These are phyloP conservation scores for Calonectris borealis DNA, from an alignment of 2,113 vertebrate species.

Conservation along the genomic window DNA sequence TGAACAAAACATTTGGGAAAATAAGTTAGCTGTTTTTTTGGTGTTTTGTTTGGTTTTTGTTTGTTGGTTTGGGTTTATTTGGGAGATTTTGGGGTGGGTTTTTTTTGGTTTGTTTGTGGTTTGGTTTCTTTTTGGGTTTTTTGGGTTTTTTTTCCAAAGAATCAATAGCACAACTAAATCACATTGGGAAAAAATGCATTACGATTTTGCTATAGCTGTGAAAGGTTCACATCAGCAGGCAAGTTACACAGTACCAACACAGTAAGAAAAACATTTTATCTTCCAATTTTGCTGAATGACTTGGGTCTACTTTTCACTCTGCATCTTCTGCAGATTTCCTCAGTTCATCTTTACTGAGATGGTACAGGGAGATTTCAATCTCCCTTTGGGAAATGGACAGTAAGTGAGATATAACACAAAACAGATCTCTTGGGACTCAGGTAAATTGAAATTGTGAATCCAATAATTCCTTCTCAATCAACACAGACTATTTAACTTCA, in stretches of 20 bases:
- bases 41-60: not conserved
- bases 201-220: not conserved
- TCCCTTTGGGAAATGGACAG: not conserved
- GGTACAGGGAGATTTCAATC: not conserved
- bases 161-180: not conserved
- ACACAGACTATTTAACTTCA: not conserved
- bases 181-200: not conserved
- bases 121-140: not conserved
- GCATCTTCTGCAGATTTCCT: not conserved
- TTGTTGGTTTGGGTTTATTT: not conserved
- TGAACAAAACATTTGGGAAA: not conserved
- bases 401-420: not conserved
- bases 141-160: not conserved
- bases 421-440: not conserved
- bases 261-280: not conserved
- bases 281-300: not conserved
- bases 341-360: not conserved
- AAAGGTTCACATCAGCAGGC: not conserved
- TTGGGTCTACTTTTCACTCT: not conserved
- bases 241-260: not conserved
- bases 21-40: not conserved
- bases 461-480: not conserved
- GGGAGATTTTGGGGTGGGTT: rapidly evolving
- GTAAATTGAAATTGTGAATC: not conserved
- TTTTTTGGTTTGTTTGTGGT: not conserved